Evolutionary conservation across 2,797 vertebrate species (phyloP), one percentile per base, ranked within the genome.

Genomic region (Steatocranus sp.): DNA sequence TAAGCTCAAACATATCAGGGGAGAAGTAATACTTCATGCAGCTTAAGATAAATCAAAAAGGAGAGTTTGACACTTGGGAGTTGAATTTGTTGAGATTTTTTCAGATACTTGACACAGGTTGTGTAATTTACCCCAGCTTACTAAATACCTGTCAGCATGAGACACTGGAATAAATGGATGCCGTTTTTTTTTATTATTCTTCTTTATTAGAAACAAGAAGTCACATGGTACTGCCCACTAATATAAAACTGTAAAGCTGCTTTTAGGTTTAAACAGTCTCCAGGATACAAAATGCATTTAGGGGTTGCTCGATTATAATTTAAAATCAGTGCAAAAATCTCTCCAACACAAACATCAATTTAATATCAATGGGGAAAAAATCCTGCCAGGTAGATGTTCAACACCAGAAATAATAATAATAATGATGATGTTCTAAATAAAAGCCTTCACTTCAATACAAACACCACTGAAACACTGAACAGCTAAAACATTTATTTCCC

Each of bases 401-500:
- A 46, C 14, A 11, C 9, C 38, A 70, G 38, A 46, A 18, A 46
- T 27, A 46, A 25, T 48, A n/a, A n/a, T 17, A 11, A 20, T 66
- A 8, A 5, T 54, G 8, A 27, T 43, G 11, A 34, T 61, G 30
- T 61, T 34, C 2, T 34, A 61, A 36, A 36, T 61, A 61, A 36
- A 36, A 12, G 10, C 30, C 8, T 11, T 2, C 25, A 73, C 25
- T 48, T 48, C 4, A 5, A 18, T 25, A 23, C 46, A 74, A 25
- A 41, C 48, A 63, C 38, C 4, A 82, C 12, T 17, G 8, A 81
- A 79, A 46, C 5, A 83, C 12, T 17, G 6, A 81, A 86, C 25
- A 75, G 7, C n/a, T 83, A 18, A 89, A 89, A 86, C 1, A 4
- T 93, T 94, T 94, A 94, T 93, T 94, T 92, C 88, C 81, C 85